Evolutionary conservation across 92 coral and sea anemone genomes (phyloP).

Genomic region (Montipora capitata): DNA sequence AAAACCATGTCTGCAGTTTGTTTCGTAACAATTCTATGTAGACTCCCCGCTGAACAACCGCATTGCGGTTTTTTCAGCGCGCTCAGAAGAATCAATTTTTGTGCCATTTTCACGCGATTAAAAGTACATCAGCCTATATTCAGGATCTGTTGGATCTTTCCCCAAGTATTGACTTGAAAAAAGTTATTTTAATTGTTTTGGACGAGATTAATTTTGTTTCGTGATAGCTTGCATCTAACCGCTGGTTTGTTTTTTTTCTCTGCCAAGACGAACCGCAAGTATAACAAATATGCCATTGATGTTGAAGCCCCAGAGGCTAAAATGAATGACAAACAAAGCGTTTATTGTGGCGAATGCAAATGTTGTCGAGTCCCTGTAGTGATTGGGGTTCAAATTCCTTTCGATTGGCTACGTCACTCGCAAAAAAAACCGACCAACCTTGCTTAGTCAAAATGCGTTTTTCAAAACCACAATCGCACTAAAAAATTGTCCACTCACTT

Average conservation of each 20-base stretch:
- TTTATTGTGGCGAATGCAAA: constrained; percentile 78
- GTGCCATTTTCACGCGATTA: not conserved
- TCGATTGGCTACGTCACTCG: constrained; percentile 7
- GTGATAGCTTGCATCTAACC: constrained; percentile 75
- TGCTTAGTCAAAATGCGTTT: constrained; percentile 13
- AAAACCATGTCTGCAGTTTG: not conserved
- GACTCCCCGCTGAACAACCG: constrained; percentile 43
- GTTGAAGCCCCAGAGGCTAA: constrained; percentile 58
- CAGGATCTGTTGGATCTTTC: not conserved
- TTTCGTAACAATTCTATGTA: constrained; percentile 8
- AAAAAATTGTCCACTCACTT: constrained; percentile 24
- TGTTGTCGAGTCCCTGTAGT: constrained; percentile 42
- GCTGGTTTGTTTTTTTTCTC: constrained; percentile 76
- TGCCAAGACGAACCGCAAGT: constrained; percentile 77
- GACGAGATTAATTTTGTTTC: constrained; percentile 44
- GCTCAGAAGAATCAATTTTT: constrained; percentile 12
- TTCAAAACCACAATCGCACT: constrained; percentile 6
- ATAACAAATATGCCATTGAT: constrained; percentile 79
- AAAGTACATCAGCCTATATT: not conserved
- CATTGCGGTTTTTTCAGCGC: constrained; percentile 17
- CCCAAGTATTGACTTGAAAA: not conserved
- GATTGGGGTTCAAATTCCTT: constrained; percentile 30
- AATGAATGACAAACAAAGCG: constrained; percentile 53
- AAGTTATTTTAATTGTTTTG: not conserved
- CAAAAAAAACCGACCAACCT: constrained; percentile 29